A percentile compares a stretch with the other conserved stretches of the same genome.
Evolutionary conservation across 1,140 invertebrate genomes (phyloP).

Genomic region (Mycetomoellerius zeteki): DNA sequence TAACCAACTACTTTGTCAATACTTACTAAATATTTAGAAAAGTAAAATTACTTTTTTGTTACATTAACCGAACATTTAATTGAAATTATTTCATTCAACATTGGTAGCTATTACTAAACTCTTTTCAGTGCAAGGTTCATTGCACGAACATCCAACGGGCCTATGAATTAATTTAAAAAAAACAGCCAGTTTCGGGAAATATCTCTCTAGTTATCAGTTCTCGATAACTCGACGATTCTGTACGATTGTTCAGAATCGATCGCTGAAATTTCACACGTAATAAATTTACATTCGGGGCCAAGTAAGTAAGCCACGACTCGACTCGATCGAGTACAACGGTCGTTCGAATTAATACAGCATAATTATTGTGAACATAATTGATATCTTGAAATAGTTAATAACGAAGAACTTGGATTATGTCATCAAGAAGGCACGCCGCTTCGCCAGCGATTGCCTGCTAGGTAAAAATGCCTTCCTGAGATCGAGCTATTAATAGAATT

Average conservation of each 20-base stretch:
- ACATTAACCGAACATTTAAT: no score
- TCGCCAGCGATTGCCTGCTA: conserved; percentile 8
- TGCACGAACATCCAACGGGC: neutral
- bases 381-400: conserved; percentile 5
- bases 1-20: no score
- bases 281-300: conserved; percentile 6
- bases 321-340: neutral
- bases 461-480: conserved; percentile 49
- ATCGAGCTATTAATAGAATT: conserved; percentile 56
- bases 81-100: no score
- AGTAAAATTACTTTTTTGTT: no score
- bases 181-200: neutral
- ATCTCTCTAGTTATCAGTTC: neutral
- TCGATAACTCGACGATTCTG: conserved; percentile 39
- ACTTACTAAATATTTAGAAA: no score
- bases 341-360: neutral
- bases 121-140: no score
- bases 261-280: conserved; percentile 15
- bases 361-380: neutral
- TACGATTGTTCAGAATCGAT: conserved; percentile 32
- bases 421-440: neutral
- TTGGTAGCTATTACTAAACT: no score
- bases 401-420: neutral
- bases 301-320: no score
- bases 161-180: neutral